phyloP scores from a whole-genome alignment of 2,888 invertebrate species.

The Brachypalpus laphriformis region DNA sequence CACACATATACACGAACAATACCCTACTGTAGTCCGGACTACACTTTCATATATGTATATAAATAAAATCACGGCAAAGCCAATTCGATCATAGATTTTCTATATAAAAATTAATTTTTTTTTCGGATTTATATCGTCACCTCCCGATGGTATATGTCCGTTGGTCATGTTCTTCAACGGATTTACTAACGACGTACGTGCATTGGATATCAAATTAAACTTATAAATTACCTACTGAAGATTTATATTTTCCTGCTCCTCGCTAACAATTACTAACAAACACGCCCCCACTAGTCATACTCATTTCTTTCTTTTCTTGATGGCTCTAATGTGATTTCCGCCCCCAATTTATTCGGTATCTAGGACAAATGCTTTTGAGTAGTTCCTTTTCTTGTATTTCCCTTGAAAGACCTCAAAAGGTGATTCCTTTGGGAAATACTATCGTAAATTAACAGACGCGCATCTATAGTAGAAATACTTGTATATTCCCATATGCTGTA shows the following conservation, averaged over 20 bases:
- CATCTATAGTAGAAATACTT: slow-evolving; percentile 23
- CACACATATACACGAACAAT: too few species aligned
- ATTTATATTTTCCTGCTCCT: slow-evolving; percentile 22
- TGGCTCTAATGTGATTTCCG: slow-evolving; percentile 31
- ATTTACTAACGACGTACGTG: slow-evolving; percentile 11
- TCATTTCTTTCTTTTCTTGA: not conserved
- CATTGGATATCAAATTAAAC: slow-evolving; percentile 13
- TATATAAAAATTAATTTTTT: too few species aligned
- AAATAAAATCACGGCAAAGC: too few species aligned
- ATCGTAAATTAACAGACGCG: slow-evolving; percentile 38
- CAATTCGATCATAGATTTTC: too few species aligned
- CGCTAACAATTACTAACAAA: not conserved
- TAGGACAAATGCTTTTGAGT: slow-evolving; percentile 20
- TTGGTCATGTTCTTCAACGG: not conserved
- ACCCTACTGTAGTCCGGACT: not conserved
- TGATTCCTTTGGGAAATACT: slow-evolving; percentile 18
- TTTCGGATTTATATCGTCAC: not conserved
- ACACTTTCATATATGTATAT: too few species aligned
- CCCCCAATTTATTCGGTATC: slow-evolving; percentile 28
- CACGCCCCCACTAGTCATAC: not conserved
- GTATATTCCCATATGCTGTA: slow-evolving; percentile 16
- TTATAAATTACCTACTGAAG: slow-evolving; percentile 8
- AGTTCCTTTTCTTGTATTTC: not conserved
- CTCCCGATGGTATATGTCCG: not conserved
- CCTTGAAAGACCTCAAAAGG: not conserved